phyloP scores from a whole-genome alignment of 2,797 vertebrate genomes.

The Parauchenoglanis ngamensis region DNA sequence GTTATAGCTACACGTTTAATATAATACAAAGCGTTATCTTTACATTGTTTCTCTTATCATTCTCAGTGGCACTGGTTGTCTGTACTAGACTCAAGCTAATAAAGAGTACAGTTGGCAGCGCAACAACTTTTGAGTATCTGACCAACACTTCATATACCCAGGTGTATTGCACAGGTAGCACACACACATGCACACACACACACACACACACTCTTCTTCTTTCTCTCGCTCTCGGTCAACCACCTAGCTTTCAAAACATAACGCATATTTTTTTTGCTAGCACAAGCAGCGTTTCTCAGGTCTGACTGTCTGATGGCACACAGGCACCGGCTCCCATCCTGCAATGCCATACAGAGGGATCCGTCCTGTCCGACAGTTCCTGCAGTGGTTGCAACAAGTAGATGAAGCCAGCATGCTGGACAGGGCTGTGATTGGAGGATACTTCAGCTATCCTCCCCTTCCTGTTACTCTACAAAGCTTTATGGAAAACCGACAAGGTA shows the following conservation, averaged over 20 bases:
- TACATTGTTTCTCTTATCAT: neutral
- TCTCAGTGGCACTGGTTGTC: slow-evolving; percentile 70
- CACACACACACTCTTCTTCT: neutral
- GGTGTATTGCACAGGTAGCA: slow-evolving; percentile 61
- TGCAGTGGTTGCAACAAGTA: slow-evolving; percentile 69
- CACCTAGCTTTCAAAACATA: neutral
- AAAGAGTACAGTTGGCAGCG: slow-evolving; percentile 43
- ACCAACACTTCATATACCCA: slow-evolving; percentile 70
- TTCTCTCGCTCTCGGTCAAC: neutral
- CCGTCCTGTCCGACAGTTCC: slow-evolving; percentile 64
- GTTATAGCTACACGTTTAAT: neutral
- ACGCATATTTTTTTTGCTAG: neutral
- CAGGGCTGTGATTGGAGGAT: slow-evolving; percentile 73
- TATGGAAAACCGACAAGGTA: slow-evolving; percentile 67
- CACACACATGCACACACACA: no score
- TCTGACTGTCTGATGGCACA: slow-evolving; percentile 30
- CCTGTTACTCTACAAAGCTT: slow-evolving; percentile 68
- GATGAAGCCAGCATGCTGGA: slow-evolving; percentile 66
- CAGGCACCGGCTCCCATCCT: slow-evolving; percentile 66
- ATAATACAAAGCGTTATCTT: neutral
- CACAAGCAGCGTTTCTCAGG: neutral
- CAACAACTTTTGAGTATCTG: slow-evolving; percentile 62
- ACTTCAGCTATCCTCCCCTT: slow-evolving; percentile 71
- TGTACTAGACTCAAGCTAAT: slow-evolving; percentile 68
- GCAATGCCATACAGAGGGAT: slow-evolving; percentile 72